phyloP scores from a whole-genome alignment of 35 echinoderm and acorn worm species.

The Heliocidaris erythrogramma region DNA sequence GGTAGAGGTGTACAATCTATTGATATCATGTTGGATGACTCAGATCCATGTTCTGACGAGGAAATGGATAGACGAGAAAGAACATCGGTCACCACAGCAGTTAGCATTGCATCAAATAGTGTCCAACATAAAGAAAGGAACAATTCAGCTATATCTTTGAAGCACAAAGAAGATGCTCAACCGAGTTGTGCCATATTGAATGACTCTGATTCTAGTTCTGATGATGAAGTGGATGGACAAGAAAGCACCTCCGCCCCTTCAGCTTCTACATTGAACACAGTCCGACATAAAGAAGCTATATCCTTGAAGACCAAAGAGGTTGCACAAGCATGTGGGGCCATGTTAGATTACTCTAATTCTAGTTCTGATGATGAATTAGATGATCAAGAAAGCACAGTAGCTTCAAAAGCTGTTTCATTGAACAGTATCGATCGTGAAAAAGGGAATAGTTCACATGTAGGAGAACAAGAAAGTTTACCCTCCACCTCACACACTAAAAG shows the following conservation, averaged over 20 bases:
- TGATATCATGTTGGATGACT: neutral
- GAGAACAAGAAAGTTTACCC: neutral
- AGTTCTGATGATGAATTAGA: too few relatives aligned
- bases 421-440: neutral
- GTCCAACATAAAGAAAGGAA: neutral
- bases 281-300: too few relatives aligned
- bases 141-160: neutral
- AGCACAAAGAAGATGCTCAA: neutral
- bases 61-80: neutral
- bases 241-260: neutral
- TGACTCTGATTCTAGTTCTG: neutral
- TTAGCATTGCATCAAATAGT: too few relatives aligned
- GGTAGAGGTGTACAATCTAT: neutral
- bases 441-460: neutral
- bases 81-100: neutral
- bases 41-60: neutral
- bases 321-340: too few relatives aligned
- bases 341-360: too few relatives aligned
- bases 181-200: neutral
- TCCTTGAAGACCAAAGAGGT: too few relatives aligned
- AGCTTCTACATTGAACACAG: too few relatives aligned
- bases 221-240: neutral
- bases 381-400: neutral
- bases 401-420: neutral
- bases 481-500: neutral